These are phyloP conservation scores for Calameuta filiformis DNA, from an alignment of 2,888 invertebrate genomes.

Conservation along the genomic window DNA sequence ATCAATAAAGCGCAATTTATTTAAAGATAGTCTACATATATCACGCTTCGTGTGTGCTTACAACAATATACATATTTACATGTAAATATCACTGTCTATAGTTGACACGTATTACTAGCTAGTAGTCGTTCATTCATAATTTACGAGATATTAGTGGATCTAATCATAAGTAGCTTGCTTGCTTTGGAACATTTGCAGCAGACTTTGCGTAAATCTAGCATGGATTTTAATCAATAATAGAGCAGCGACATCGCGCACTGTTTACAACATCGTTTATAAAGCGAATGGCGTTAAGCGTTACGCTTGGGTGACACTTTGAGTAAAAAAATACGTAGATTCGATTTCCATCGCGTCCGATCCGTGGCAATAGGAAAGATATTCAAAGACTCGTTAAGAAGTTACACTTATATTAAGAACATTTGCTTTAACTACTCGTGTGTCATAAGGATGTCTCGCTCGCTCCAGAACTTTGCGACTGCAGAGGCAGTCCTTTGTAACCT, in stretches of 20 bases:
- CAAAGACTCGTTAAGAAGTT: slow-evolving; percentile 33
- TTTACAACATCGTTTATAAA: slow-evolving; percentile 39
- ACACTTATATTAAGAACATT: slow-evolving; percentile 6
- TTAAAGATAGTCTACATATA: slow-evolving; percentile 48
- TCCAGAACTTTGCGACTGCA: slow-evolving; percentile 57
- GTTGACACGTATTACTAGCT: slow-evolving; percentile 26
- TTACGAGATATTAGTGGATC: slow-evolving; percentile 32
- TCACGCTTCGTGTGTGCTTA: slow-evolving; percentile 48
- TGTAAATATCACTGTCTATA: slow-evolving; percentile 41
- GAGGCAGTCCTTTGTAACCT: slow-evolving; percentile 48
- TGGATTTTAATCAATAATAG: background rate
- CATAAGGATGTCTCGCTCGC: slow-evolving; percentile 59
- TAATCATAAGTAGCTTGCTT: slow-evolving; percentile 35
- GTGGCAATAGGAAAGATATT: slow-evolving; percentile 32
- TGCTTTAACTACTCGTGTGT: slow-evolving; percentile 38
- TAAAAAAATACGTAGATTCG: slow-evolving; percentile 56
- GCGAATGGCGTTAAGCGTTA: slow-evolving; percentile 41
- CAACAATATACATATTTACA: slow-evolving; percentile 59
- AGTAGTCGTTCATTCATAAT: slow-evolving; percentile 36
- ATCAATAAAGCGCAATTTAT: slow-evolving; percentile 61
- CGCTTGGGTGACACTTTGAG: slow-evolving; percentile 38
- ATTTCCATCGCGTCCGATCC: slow-evolving; percentile 31
- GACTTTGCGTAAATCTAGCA: background rate
- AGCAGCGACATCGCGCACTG: slow-evolving; percentile 2
- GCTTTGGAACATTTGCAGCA: background rate